phyloP scores from a whole-genome alignment of 2,113 vertebrate species.

The Neogale vison region DNA sequence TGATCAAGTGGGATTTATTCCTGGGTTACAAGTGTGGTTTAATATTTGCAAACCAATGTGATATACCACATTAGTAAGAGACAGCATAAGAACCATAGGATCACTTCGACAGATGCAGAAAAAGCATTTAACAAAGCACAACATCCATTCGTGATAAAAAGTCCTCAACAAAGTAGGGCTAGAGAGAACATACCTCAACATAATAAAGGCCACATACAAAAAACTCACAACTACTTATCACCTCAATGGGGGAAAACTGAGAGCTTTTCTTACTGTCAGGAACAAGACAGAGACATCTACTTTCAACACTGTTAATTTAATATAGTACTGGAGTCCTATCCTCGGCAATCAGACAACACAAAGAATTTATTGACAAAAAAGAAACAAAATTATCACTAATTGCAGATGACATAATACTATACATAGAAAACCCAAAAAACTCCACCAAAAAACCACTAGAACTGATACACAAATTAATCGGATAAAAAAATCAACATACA shows the following conservation, averaged over 20 bases:
- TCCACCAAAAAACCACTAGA: background rate
- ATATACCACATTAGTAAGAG: background rate
- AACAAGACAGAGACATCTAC: background rate
- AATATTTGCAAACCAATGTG: background rate
- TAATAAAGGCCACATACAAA: background rate
- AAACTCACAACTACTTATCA: background rate
- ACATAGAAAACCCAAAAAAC: background rate
- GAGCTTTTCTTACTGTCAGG: background rate
- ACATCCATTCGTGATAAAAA: background rate
- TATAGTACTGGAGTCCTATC: background rate
- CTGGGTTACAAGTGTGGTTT: background rate
- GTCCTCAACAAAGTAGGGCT: background rate
- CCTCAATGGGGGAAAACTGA: background rate
- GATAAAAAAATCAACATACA: background rate
- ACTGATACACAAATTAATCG: background rate
- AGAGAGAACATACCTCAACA: background rate
- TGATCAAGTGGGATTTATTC: background rate
- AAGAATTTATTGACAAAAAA: background rate
- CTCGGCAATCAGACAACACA: background rate
- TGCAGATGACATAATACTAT: background rate
- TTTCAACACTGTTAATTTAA: background rate
- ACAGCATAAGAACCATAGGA: background rate
- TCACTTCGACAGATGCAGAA: background rate
- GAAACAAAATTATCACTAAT: background rate
- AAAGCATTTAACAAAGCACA: background rate